These are phyloP conservation scores for Coturnix japonica DNA, from an alignment of 2,113 vertebrate species.

Conservation along the genomic window DNA sequence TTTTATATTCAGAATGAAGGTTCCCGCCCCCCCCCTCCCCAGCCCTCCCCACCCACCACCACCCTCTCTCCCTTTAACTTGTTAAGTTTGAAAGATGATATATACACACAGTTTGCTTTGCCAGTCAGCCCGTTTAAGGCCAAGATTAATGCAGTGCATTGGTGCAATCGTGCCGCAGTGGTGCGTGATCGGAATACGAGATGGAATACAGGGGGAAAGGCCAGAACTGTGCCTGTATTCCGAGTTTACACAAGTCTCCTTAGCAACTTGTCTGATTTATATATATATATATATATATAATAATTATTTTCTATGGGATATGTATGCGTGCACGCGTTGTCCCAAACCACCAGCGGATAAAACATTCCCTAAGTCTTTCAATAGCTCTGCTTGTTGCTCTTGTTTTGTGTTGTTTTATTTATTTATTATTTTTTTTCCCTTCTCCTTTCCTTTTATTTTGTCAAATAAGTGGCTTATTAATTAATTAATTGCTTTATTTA, in stretches of 20 bases:
- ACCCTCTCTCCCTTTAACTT: slow-evolving; percentile 54
- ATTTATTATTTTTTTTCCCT: not conserved
- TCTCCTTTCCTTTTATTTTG: slow-evolving; percentile 11
- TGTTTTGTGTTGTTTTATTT: not conserved
- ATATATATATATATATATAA: too few species aligned
- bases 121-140: slow-evolving; percentile 85
- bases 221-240: slow-evolving; percentile 75
- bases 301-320: not conserved
- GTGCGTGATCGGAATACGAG: slow-evolving; percentile 90
- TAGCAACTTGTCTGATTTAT: slow-evolving; percentile 81
- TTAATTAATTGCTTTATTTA: not conserved
- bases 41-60: not conserved
- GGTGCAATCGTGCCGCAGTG: slow-evolving; percentile 89
- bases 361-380: slow-evolving; percentile 43
- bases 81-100: slow-evolving; percentile 81
- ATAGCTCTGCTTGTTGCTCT: not conserved
- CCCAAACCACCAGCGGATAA: slow-evolving; percentile 59
- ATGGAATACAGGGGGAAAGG: slow-evolving; percentile 78
- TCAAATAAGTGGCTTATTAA: slow-evolving; percentile 2
- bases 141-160: slow-evolving; percentile 89
- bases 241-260: slow-evolving; percentile 82
- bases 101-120: slow-evolving; percentile 75
- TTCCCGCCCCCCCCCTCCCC: not conserved
- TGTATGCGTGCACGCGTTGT: not conserved
- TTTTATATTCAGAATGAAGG: slow-evolving; percentile 58